Conservation (phyloP, 2,797 vertebrate species). For the Aldrovandia affinis region DNA sequence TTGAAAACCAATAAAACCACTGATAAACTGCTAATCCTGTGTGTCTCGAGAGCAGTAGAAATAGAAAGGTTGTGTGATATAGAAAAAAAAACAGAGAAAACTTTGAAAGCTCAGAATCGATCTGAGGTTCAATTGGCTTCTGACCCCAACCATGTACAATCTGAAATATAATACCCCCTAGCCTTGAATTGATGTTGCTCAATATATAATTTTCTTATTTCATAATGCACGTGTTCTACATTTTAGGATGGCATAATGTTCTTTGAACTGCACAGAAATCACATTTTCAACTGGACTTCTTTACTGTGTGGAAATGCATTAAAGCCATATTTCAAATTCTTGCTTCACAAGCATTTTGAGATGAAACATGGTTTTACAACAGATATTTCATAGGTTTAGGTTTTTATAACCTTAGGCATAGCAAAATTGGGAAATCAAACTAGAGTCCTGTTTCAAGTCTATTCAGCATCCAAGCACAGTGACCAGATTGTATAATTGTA, state of each 20-base stretch:
- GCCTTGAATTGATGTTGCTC: background rate
- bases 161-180: constrained; percentile 23
- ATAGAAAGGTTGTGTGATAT: background rate
- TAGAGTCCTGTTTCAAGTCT: background rate
- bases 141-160: constrained; percentile 19
- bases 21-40: background rate
- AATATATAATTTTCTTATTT: constrained; percentile 24
- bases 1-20: background rate
- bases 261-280: constrained; percentile 2
- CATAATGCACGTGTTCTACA: constrained; percentile 23
- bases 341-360: background rate
- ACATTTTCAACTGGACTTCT: constrained; percentile 29
- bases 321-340: background rate
- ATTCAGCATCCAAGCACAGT: background rate
- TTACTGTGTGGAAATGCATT: constrained; percentile 34
- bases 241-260: background rate
- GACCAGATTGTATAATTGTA: background rate
- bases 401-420: background rate
- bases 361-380: background rate
- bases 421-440: background rate
- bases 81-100: background rate
- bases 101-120: constrained; percentile 34
- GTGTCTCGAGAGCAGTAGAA: background rate
- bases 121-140: constrained; percentile 41
- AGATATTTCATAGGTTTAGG: background rate